A percentile compares a stretch with the other conserved stretches of the same genome.
phyloP scores from a whole-genome alignment of 1,140 invertebrate species.

The Hypsibius dujardini region DNA sequence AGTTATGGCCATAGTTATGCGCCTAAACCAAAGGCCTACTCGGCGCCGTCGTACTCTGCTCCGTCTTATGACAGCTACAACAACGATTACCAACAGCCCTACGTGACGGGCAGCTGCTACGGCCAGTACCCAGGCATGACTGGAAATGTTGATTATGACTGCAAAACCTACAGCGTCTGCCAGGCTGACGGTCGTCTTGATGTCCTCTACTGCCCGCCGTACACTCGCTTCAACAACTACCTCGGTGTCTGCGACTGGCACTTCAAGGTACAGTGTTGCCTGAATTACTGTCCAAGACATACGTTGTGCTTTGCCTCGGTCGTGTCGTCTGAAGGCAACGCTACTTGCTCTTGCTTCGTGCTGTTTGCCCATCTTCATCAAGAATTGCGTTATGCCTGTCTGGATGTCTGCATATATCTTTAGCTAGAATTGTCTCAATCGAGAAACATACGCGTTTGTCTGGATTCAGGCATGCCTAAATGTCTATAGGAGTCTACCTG shows the following conservation, averaged over 20 bases:
- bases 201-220: constrained; percentile 13
- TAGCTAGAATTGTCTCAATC: not conserved
- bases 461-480: too few species aligned
- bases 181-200: constrained; percentile 14
- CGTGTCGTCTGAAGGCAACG: too few species aligned
- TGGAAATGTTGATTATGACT: constrained; percentile 11
- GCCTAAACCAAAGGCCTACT: too few species aligned
- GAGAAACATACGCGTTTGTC: not conserved
- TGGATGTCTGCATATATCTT: not conserved
- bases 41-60: not conserved
- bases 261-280: not conserved
- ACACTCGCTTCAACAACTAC: constrained; percentile 18
- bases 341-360: too few species aligned
- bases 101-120: constrained; percentile 15
- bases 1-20: not conserved
- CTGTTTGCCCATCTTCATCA: too few species aligned
- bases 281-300: too few species aligned
- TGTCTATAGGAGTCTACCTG: too few species aligned
- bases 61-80: not conserved
- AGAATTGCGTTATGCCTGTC: too few species aligned
- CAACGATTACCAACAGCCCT: not conserved
- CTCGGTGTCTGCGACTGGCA: constrained; percentile 15
- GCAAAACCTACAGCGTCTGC: constrained; percentile 12
- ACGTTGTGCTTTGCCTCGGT: too few species aligned
- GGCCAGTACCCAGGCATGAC: constrained; percentile 11